Base-by-base conservation (phyloP, 2,888 invertebrate species). In the Diarsia dahlii region DNA sequence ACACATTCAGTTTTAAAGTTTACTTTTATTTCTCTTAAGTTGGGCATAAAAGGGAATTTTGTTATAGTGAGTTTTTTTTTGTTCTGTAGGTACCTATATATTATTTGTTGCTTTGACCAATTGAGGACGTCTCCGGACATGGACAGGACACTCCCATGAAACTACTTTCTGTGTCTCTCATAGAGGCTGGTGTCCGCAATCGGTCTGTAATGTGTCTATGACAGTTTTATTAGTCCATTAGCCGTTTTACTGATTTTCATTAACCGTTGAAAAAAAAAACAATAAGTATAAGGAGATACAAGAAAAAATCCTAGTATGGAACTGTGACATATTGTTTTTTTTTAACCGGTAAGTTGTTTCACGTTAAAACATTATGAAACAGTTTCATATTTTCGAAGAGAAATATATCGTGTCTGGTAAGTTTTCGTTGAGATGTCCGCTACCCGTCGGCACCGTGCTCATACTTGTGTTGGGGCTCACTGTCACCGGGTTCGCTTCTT, bases 301-400 rank as follows among this genome's bases (percentile, higher is more conserved):
- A 28, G 28, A 28, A 28, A 28, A 28, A 28, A 2, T 28, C 28
- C 28, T 28, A 28, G 28, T 28, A 2, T 28, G 28, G 28, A n/a
- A n/a, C n/a, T n/a, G n/a, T n/a, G n/a, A n/a, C 23, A 2, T 23
- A 13, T 12, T 54, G 0, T 13, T 58, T 58, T 10, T 28, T 28
- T 28, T 58, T 28, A 4, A n/a, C 12, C 13, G 23, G 13, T 23
- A 6, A 23, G 28, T 23, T 18, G 8, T n/a, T 54, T n/a, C 28
- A 34, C 39, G 39, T 70, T 20, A 71, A 15, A 71, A 71, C 1
- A 28, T 13, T 54, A 1, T 15, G 13, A 1, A 50, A 50, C 12
- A 20, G 28, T 56, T 63, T 84, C 85, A 94, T 86, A 94, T 91
- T 88, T 95, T 95, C 0, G 94, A 93, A 23, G 91, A 93, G 69